Evolutionary conservation across 2,113 vertebrate species (phyloP).

Genomic region (Chaetodon trifascialis): DNA sequence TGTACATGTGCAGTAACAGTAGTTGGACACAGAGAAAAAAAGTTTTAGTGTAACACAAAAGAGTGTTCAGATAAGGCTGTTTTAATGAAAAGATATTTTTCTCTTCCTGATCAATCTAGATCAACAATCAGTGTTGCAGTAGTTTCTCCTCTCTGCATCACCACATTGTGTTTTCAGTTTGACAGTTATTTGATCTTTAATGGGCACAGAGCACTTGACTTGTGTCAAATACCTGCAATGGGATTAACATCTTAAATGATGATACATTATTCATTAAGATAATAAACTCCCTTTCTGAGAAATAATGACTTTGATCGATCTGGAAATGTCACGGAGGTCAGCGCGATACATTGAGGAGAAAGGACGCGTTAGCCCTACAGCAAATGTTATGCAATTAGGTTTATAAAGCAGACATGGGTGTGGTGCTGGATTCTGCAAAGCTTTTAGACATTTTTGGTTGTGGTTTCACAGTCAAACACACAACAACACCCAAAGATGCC

Average conservation of each 20-base stretch:
- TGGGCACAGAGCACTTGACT: conserved; percentile 39
- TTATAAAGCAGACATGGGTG: conserved; percentile 41
- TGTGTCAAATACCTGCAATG: conserved; percentile 4
- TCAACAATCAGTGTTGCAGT: background rate
- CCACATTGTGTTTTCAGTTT: background rate
- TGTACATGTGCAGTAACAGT: conserved; percentile 12
- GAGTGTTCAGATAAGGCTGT: background rate
- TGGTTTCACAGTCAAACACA: conserved; percentile 6
- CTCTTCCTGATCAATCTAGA: background rate
- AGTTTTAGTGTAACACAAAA: background rate
- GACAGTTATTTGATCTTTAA: conserved; percentile 14
- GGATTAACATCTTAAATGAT: conserved; percentile 44
- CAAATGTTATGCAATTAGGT: conserved; percentile 33
- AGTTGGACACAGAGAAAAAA: background rate
- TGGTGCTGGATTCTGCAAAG: conserved; percentile 15
- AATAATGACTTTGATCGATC: conserved; percentile 44
- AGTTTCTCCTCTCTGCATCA: background rate
- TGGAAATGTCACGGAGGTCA: conserved; percentile 7
- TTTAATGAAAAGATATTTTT: background rate
- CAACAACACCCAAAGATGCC: background rate
- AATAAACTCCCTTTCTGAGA: conserved; percentile 18
- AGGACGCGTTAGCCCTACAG: background rate
- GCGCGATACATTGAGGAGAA: background rate
- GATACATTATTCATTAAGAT: conserved; percentile 54
- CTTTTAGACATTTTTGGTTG: conserved; percentile 6